These are phyloP conservation scores for Cariama cristata DNA, from an alignment of 2,113 vertebrate species.

Conservation along the genomic window DNA sequence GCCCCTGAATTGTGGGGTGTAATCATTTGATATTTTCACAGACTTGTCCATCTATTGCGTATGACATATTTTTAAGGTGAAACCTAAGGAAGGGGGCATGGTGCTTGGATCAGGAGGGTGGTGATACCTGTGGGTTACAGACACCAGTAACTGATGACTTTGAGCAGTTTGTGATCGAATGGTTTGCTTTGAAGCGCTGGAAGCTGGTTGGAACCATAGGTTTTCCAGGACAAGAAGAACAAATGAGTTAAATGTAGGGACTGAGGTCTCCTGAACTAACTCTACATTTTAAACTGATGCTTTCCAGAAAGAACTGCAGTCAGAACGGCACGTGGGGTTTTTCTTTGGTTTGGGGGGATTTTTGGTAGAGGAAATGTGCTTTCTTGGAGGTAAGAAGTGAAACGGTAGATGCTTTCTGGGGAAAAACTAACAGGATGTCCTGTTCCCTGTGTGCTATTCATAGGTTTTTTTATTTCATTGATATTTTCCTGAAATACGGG, in stretches of 20 bases:
- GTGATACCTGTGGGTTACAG: background rate
- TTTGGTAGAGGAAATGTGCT: background rate
- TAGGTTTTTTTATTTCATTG: constrained; percentile 67
- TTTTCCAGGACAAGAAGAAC: background rate
- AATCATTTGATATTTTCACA: too few relatives aligned
- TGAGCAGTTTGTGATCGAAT: background rate
- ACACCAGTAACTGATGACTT: too few relatives aligned
- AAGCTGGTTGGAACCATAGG: background rate
- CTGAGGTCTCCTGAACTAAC: background rate
- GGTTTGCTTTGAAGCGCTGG: background rate
- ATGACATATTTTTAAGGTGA: background rate
- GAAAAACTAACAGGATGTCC: background rate
- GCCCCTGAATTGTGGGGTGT: background rate
- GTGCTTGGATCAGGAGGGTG: background rate
- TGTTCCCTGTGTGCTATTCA: background rate
- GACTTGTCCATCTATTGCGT: accelerated
- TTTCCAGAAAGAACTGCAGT: background rate
- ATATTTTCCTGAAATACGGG: constrained; percentile 76
- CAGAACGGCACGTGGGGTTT: background rate
- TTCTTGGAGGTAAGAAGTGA: background rate
- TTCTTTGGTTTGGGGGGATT: background rate
- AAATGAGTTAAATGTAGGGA: background rate
- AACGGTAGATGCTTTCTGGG: background rate
- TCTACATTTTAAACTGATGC: background rate
- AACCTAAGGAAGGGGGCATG: background rate